Evolutionary conservation across 64 coral and sea anemone species (phyloP).

Genomic region (Porites australiensis): DNA sequence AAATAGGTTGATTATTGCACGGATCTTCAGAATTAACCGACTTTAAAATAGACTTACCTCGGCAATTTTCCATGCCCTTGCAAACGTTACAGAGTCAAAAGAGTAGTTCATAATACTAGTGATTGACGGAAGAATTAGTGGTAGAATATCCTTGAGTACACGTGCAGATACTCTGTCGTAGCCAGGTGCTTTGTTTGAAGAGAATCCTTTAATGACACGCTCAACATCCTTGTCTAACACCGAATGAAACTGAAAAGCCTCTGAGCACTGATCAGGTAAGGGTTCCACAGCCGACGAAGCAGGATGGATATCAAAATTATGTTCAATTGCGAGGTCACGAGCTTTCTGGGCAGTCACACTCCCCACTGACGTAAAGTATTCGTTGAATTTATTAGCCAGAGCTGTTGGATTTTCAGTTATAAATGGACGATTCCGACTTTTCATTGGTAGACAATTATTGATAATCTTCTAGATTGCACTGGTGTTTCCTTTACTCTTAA

Average conservation of each 20-base stretch:
- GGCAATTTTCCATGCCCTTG: too few species aligned
- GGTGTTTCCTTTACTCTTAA: constrained; percentile 20
- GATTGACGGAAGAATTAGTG: too few species aligned
- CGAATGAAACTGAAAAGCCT: too few species aligned
- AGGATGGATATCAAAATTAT: constrained; percentile 22
- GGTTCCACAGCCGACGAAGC: not conserved
- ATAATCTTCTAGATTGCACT: constrained; percentile 59
- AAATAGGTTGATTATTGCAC: constrained; percentile 48
- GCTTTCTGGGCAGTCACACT: constrained; percentile 45
- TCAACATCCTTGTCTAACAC: constrained; percentile 22
- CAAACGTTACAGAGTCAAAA: too few species aligned
- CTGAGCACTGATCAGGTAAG: too few species aligned
- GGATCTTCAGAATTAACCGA: constrained; percentile 36
- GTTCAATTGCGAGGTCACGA: constrained; percentile 43
- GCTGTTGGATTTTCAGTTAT: constrained; percentile 25
- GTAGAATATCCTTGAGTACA: too few species aligned
- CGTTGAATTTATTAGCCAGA: constrained; percentile 15
- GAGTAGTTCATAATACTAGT: too few species aligned
- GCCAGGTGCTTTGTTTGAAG: constrained; percentile 16
- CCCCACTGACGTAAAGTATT: too few species aligned
- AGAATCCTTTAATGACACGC: not conserved
- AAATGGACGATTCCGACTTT: not conserved
- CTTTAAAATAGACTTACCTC: constrained; percentile 32
- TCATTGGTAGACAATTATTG: constrained; percentile 44
- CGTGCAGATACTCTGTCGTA: too few species aligned